A percentile compares a stretch with the other conserved stretches of the same genome.
Conservation (phyloP, 1,140 invertebrate species). For the Atta colombica region DNA sequence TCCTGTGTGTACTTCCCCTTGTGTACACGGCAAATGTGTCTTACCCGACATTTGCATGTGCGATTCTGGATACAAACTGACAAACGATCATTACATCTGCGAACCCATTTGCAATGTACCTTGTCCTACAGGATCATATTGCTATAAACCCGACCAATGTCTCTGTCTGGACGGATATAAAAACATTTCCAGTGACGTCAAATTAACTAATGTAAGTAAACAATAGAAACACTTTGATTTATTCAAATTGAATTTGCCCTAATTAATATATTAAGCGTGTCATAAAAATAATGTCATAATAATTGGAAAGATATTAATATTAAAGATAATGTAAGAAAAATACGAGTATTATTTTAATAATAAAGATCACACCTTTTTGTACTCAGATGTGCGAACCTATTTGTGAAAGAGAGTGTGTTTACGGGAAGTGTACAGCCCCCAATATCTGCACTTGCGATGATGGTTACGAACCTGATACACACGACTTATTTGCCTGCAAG, state of each 20-base stretch:
- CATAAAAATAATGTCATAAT: conserved; percentile 12
- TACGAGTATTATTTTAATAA: not conserved
- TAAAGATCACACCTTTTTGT: not conserved
- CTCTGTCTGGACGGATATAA: conserved; percentile 22
- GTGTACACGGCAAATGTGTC: conserved; percentile 72
- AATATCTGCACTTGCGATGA: conserved; percentile 77
- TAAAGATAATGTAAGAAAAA: not conserved
- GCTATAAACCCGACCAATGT: conserved; percentile 31
- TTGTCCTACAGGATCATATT: conserved; percentile 8
- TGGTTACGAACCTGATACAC: conserved; percentile 61
- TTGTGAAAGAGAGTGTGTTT: conserved; percentile 59
- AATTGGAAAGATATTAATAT: not conserved
- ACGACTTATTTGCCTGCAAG: conserved; percentile 9
- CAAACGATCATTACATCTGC: conserved; percentile 19
- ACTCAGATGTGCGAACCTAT: conserved; percentile 59
- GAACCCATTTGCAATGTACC: conserved; percentile 58
- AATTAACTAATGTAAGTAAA: conserved; percentile 46
- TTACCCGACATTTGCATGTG: conserved; percentile 75
- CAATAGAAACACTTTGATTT: conserved; percentile 18
- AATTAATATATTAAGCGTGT: not conserved
- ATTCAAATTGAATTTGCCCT: conserved; percentile 10
- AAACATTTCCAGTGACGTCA: not conserved
- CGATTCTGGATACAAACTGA: conserved; percentile 59
- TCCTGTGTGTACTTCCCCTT: conserved; percentile 64
- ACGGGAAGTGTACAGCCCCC: conserved; percentile 73